Evolutionary conservation across 2,888 invertebrate species (phyloP), one percentile per base, ranked within the genome.

Genomic region (Amiota communis): DNA sequence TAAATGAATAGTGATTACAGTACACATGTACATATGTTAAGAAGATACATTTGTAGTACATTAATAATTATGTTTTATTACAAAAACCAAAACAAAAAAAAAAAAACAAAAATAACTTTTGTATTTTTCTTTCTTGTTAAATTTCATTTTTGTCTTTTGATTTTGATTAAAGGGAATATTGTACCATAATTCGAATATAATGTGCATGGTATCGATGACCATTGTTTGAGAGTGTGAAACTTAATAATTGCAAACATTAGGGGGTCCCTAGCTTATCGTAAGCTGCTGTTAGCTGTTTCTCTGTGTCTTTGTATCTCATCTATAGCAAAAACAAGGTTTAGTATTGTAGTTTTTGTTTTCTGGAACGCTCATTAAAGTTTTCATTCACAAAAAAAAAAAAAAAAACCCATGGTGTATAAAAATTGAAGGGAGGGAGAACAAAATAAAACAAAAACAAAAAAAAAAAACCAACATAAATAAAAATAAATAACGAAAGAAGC

Each of bases 191-290:
- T 20, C 46, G 64, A 47, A 20, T 64, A 47, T 20, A 64, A 36
- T 47, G 47, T 20, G 46, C 47, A 46, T 10, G 13, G 36, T 47
- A 64, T 64, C 47, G 64, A 64, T 64, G 20, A 59, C 79, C 86
- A 88, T 89, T 89, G 89, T 89, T 83, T 86, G 86, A 86, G 87
- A 89, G 89, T 89, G 89, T 89, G 89, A 89, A 89, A 89, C 88
- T 89, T 88, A 87, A 88, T 86, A 86, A 86, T 86, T 87, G 85
- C 86, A 87, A 87, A 85, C 86, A 84, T 86, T 87, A 86, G 87
- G 86, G 86, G 87, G 87, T 84, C 83, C 81, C 48, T 57, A 20
- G 11, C 64, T 67, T 48, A 17, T n/a, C n/a, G n/a, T n/a, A n/a
- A n/a, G n/a, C n/a, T 20, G 64, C 20, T 15, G 59, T 17, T 59